Evolutionary conservation across 2,797 vertebrate genomes (phyloP).

Genomic region (Hafferia zeledoni): DNA sequence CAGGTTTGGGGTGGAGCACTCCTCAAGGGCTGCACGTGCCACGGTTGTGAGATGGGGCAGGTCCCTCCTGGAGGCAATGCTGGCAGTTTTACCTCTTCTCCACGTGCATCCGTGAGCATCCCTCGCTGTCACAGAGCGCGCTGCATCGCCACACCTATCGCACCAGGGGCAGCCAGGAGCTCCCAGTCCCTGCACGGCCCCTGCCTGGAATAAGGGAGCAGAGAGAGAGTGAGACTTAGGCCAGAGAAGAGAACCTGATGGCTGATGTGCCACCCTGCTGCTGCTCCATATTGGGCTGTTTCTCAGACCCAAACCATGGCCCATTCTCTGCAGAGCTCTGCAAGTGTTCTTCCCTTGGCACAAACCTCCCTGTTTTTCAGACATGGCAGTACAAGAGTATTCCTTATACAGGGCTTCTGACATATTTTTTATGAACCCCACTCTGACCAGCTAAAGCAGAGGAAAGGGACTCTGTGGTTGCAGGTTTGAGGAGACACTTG

Average conservation of each 20-base stretch:
- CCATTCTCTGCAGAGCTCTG: not conserved
- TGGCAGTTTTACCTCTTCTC: slow-evolving; percentile 35
- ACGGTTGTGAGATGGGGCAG: not conserved
- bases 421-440: not conserved
- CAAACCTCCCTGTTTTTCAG: not conserved
- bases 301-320: not conserved
- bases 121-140: not conserved
- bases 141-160: not conserved
- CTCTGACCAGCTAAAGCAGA: not conserved
- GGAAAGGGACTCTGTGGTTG: not conserved
- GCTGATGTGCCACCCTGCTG: not conserved
- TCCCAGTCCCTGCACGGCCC: not conserved
- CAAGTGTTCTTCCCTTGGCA: not conserved
- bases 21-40: not conserved
- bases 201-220: not conserved
- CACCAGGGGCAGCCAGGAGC: not conserved
- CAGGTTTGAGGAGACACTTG: not conserved
- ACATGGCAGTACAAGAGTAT: not conserved
- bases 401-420: not conserved
- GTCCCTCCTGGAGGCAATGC: not conserved
- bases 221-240: not conserved
- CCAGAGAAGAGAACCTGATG: not conserved
- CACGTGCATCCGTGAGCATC: not conserved
- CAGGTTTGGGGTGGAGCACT: not conserved
- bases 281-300: not conserved